These are phyloP conservation scores for Drosophila mauritiana DNA, from an alignment of 1,140 invertebrate species.

Conservation along the genomic window DNA sequence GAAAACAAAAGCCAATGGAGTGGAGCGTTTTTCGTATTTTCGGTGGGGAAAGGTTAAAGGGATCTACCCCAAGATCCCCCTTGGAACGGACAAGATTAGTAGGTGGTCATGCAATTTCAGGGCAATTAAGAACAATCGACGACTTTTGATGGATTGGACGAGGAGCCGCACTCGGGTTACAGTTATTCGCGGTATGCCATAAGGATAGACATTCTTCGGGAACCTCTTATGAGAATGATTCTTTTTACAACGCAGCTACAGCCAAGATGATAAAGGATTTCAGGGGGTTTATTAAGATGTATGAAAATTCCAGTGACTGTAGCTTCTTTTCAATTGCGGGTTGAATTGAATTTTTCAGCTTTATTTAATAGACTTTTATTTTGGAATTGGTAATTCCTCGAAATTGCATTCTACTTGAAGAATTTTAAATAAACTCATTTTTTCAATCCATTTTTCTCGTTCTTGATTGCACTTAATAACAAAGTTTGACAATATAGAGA, in stretches of 20 bases:
- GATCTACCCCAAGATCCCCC: constrained; percentile 33
- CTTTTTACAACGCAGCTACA: not conserved
- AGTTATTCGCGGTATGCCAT: constrained; percentile 30
- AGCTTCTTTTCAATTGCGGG: not conserved
- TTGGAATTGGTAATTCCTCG: too few species aligned
- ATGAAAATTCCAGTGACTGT: not conserved
- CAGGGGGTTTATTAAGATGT: not conserved
- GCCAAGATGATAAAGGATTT: not conserved
- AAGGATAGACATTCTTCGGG: not conserved
- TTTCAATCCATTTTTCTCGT: too few species aligned
- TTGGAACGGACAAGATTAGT: constrained; percentile 41
- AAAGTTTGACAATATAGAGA: too few species aligned
- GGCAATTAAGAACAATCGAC: constrained; percentile 78
- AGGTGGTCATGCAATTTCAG: constrained; percentile 56
- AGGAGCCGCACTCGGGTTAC: constrained; percentile 16
- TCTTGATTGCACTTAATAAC: too few species aligned
- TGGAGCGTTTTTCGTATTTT: constrained; percentile 31
- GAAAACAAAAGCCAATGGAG: constrained; percentile 38
- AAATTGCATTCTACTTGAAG: not conserved
- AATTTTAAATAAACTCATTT: not conserved
- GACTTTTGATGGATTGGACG: constrained; percentile 66
- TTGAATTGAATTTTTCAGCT: not conserved
- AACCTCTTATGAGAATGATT: not conserved
- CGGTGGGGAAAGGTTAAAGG: constrained; percentile 58
- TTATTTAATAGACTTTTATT: not conserved